Evolutionary conservation across 2,888 invertebrate genomes (phyloP).

Genomic region (Copidosoma aretas): DNA sequence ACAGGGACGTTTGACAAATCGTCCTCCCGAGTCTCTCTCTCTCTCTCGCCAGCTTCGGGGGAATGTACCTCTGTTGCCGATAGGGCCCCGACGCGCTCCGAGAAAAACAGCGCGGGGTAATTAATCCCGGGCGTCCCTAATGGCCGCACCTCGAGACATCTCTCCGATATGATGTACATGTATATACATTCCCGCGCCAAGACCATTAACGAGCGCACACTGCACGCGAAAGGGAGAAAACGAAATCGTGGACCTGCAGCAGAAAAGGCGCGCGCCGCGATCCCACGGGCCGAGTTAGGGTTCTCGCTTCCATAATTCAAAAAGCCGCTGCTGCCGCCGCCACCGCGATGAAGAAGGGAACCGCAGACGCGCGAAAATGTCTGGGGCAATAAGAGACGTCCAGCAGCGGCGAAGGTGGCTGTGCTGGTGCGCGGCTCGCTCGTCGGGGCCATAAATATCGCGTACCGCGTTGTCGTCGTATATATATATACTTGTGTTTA

Average conservation of each 20-base stretch:
- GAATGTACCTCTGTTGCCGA: no score
- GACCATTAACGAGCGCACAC: no score
- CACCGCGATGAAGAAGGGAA: constrained; percentile 1
- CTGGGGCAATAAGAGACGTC: not conserved
- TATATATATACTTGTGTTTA: constrained; percentile 14
- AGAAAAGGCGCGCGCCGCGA: not conserved
- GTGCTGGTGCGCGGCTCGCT: not conserved
- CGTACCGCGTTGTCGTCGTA: not conserved
- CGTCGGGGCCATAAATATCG: constrained; percentile 34
- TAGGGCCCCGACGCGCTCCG: no score
- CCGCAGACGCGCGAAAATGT: constrained; percentile 20
- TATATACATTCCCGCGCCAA: no score
- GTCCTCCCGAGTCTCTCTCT: no score
- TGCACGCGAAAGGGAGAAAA: not conserved
- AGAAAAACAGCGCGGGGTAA: no score
- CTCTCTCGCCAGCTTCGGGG: no score
- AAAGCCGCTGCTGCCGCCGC: constrained; percentile 16
- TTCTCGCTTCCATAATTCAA: constrained; percentile 27
- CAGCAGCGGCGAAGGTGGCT: no score
- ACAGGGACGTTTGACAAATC: no score
- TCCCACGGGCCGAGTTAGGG: not conserved
- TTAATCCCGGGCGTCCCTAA: no score
- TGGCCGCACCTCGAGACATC: no score
- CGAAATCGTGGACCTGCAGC: not conserved
- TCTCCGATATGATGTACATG: no score